Base-by-base conservation (phyloP, 2,113 vertebrate genomes). In the Ranitomeya variabilis region DNA sequence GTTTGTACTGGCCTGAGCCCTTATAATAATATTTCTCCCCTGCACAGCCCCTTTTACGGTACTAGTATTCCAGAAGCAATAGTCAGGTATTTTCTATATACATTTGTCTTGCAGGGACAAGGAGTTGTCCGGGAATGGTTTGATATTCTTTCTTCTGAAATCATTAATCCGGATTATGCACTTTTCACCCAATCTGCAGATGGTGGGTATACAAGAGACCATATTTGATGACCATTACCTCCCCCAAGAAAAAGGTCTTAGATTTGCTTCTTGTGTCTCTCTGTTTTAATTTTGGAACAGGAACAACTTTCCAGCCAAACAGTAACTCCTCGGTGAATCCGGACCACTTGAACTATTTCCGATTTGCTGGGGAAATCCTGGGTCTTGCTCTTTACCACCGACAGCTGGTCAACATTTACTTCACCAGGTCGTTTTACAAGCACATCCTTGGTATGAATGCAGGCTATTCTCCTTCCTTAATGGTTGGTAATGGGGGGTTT, bases 51-150 rank as follows among this genome's bases (percentile, higher is more conserved):
- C 26, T 31, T 31, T 31, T 31, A 31, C 26, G 26, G 26, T 45
- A 45, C 5, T 4, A 5, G 37, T 45, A 45, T 5, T 45, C 5
- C 37, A 45, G 37, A 45, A 45, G 5, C 3, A 45, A 45, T 45
- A 4, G 37, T 45, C 37, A 45, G 3, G 37, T 60, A 9, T 16
- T 81, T 13, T 62, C 0, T 60, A 11, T 80, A 37, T 18, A 18
- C 6, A 80, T 76, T 45, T 62, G 14, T 64, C 10, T 84, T 84
- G n/a, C 90, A 99, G 98, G 98, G 98, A 88, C 97, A 99, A 93
- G 98, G 98, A 83, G 98, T 99, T 91, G 98, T 99, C 62, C 95
- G 98, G 90, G 98, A 99, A 87, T 99, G 98, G 98, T 99, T 99
- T 92, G 98, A 99, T 94, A 97, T 99, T 90, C 94, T 99, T 19